Percentiles rank a stretch among this genome's conserved stretches.
Conservation (phyloP, 2,113 vertebrate species). For the Caloenas nicobarica region DNA sequence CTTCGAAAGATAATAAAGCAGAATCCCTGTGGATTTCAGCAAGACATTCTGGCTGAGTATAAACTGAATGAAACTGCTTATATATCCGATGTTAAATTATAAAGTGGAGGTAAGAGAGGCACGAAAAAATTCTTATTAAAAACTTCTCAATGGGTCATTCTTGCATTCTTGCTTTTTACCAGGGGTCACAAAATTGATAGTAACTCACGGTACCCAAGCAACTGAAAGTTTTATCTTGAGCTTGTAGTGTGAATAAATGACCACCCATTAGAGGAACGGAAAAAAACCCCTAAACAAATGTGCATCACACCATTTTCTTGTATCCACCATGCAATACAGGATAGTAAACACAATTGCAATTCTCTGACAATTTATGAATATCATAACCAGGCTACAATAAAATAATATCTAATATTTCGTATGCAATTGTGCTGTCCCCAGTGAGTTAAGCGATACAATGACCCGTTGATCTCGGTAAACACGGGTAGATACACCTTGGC, state of each 20-base stretch:
- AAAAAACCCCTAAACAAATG: not conserved
- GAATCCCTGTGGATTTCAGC: not conserved
- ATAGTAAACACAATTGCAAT: not conserved
- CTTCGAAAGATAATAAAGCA: not conserved
- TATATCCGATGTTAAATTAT: not conserved
- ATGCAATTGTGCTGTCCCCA: not conserved
- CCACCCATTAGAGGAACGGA: not conserved
- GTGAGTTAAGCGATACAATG: not conserved
- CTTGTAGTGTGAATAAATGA: not conserved
- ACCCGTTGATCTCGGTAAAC: not conserved
- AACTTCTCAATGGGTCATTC: not conserved
- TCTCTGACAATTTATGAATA: not conserved
- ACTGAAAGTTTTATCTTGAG: not conserved
- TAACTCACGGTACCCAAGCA: not conserved
- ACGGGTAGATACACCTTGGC: too few relatives aligned
- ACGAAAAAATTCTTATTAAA: not conserved
- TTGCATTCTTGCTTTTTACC: not conserved
- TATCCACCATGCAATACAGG: not conserved
- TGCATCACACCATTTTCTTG: not conserved
- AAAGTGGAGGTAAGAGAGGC: not conserved
- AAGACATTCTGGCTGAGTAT: not conserved
- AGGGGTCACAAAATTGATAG: not conserved
- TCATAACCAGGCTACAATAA: not conserved
- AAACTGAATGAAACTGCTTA: not conserved
- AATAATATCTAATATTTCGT: not conserved